Evolutionary conservation across 2,888 invertebrate genomes (phyloP).

Genomic region (Epirrhoe alternata): DNA sequence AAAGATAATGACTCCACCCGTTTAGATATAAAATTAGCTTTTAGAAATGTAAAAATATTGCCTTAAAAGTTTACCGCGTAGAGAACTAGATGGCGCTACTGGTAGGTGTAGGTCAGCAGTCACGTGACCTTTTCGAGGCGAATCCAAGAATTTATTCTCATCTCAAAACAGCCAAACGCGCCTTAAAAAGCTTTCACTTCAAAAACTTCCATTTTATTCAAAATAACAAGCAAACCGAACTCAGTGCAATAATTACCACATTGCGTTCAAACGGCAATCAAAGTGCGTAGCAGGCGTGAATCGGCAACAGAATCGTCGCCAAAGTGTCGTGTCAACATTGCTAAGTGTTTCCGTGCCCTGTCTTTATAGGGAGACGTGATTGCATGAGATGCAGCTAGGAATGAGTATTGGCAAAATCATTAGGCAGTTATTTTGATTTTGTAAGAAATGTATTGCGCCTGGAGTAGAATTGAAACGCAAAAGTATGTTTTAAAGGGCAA

Average conservation of each 20-base stretch:
- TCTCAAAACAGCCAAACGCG: no score
- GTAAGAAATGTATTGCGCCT: background rate
- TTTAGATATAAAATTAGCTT: no score
- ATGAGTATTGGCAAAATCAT: constrained; percentile 31
- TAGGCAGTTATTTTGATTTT: background rate
- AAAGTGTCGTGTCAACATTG: constrained; percentile 83
- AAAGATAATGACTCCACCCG: no score
- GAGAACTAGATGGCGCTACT: no score
- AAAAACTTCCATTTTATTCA: background rate
- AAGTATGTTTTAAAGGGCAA: no score
- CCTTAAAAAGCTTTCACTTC: no score
- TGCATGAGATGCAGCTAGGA: constrained; percentile 13
- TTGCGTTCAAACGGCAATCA: constrained; percentile 34
- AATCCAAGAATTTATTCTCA: no score
- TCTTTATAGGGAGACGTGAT: constrained; percentile 71
- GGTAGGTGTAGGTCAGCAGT: no score
- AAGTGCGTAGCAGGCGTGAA: constrained; percentile 55
- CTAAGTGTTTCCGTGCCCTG: constrained; percentile 79
- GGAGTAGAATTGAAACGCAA: no score
- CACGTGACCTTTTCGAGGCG: no score
- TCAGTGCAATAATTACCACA: constrained; percentile 16
- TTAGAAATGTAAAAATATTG: no score
- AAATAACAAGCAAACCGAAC: background rate
- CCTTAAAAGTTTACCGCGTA: no score
- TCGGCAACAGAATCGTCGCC: constrained; percentile 68